Percentiles rank a stretch among this genome's conserved stretches.
Conservation (phyloP, 2,113 vertebrate species). For the Hydropotes inermis region DNA sequence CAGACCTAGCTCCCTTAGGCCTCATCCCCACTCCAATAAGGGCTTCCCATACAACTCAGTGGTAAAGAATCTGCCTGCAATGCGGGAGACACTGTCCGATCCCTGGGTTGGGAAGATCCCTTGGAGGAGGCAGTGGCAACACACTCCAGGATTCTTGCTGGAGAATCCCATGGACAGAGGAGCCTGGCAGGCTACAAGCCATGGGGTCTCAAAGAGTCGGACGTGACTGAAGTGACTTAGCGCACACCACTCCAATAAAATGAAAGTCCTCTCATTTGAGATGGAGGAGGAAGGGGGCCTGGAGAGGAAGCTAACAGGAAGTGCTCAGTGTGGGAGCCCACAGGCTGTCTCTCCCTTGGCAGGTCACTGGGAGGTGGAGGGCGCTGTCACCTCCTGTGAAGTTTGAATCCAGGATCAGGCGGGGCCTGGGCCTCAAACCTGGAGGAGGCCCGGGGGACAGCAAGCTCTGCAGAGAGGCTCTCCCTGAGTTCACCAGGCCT, state of each 20-base stretch:
- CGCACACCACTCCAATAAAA: neutral
- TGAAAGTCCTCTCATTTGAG: neutral
- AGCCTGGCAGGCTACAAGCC: neutral
- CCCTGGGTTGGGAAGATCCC: neutral
- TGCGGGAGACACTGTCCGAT: rapidly evolving
- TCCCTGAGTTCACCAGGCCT: neutral
- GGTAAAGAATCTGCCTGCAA: neutral
- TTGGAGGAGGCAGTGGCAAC: neutral
- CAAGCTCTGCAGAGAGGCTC: neutral
- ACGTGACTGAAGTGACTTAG: neutral
- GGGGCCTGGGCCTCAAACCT: neutral
- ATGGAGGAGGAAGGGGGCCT: neutral
- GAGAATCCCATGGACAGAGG: neutral
- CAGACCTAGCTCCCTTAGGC: neutral
- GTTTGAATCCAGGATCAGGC: neutral
- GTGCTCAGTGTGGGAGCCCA: neutral
- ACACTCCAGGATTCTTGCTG: neutral
- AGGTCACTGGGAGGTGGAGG: rapidly evolving
- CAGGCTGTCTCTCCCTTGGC: neutral
- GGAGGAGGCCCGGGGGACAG: neutral
- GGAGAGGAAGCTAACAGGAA: neutral
- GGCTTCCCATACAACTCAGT: neutral
- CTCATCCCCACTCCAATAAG: neutral
- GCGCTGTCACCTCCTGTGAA: neutral
- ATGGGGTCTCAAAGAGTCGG: rapidly evolving